Evolutionary conservation across 2,113 vertebrate genomes (phyloP), one percentile per base, ranked within the genome.

Genomic region (Thunnus maccoyii): DNA sequence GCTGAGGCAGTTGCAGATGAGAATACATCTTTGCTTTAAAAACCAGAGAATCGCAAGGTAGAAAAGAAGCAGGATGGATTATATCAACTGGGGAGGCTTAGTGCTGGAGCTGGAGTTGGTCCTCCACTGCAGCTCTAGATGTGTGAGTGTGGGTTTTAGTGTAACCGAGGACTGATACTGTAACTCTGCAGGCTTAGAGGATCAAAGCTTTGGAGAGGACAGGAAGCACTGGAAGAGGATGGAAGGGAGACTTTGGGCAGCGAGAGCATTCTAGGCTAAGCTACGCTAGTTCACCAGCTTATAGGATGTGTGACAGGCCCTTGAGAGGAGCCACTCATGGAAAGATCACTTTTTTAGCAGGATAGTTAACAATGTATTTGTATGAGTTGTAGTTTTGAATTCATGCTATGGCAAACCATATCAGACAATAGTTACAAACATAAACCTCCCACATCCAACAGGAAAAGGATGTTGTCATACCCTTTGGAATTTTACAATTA

Each of bases 141-240:
- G 71, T 76, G 84, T 64, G 82, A 88, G 84, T 83, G 85, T 88
- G 82, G 89, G 86, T 88, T 89, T 92, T 91, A 90, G 85, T 84
- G 86, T 87, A 88, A 84, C 89, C 55, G 86, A 82, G 62, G 67
- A 90, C 86, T 90, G 88, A 89, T 89, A 91, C 89, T 87, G 86
- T 90, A 90, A 88, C 93, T 88, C 81, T 85, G 65, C 84, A 76
- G 85, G 91, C 90, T 93, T 91, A 93, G 87, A 84, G 83, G 90
- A 94, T 93, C 91, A 90, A 89, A 89, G 89, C 93, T 89, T 89
- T 83, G 75, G 89, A 86, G 80, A 88, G 85, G 84, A 86, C 58
- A 77, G 80, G 75, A 87, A 64, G 82, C 78, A 84, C 56, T 84
- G 85, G 80, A 87, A 76, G 72, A 85, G 72, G 86, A 84, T 85